These are phyloP conservation scores for Aphis gossypii DNA, from an alignment of 1,140 invertebrate genomes.

Conservation along the genomic window DNA sequence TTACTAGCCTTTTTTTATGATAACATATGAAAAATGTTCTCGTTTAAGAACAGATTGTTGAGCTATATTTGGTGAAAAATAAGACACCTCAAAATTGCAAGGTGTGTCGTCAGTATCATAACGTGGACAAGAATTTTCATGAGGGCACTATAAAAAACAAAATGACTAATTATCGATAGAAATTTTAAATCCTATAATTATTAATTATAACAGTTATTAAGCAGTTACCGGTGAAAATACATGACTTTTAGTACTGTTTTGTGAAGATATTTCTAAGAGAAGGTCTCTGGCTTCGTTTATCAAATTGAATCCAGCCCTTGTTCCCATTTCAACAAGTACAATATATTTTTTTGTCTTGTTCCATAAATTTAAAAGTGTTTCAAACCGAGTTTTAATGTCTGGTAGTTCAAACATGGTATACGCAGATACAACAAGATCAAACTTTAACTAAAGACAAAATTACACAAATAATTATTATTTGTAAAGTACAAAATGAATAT, in stretches of 20 bases:
- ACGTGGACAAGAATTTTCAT: constrained; percentile 78
- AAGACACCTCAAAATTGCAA: constrained; percentile 80
- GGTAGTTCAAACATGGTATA: constrained; percentile 84
- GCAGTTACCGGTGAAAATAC: constrained; percentile 78
- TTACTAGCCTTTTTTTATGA: constrained; percentile 77
- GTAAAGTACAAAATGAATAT: background rate
- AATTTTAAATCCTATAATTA: background rate
- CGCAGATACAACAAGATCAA: constrained; percentile 82
- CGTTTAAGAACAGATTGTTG: constrained; percentile 64
- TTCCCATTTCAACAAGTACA: constrained; percentile 85
- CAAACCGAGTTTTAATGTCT: constrained; percentile 71
- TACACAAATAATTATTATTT: constrained; percentile 55
- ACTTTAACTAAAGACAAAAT: constrained; percentile 70
- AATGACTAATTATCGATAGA: background rate
- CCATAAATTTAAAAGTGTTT: constrained; percentile 82
- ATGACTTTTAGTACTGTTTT: constrained; percentile 65
- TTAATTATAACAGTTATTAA: background rate
- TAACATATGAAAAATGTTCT: constrained; percentile 77
- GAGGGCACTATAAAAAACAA: constrained; percentile 74
- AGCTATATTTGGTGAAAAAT: constrained; percentile 68
- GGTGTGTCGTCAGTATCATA: constrained; percentile 69
- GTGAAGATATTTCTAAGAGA: constrained; percentile 68
- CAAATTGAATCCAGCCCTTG: constrained; percentile 77
- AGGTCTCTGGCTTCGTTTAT: constrained; percentile 80
- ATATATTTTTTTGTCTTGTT: constrained; percentile 83